Percentiles rank a stretch among this genome's conserved stretches.
Conservation (phyloP, 2,888 invertebrate genomes). For the Desoria tigrina region DNA sequence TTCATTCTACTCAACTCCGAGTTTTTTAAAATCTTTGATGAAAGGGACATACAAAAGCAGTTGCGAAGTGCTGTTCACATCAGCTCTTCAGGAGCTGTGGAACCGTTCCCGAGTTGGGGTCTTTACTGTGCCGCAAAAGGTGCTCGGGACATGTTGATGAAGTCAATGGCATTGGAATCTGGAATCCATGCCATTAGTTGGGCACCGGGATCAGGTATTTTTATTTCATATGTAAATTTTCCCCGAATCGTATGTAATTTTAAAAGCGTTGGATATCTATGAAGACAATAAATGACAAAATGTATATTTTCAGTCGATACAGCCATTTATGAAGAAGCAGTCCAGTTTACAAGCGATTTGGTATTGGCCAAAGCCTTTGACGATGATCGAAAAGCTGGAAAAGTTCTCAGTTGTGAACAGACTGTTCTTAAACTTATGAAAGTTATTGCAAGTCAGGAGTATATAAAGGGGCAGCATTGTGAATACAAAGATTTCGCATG, state of each 20-base stretch:
- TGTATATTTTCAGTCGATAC: no score
- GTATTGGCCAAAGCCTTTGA: slow-evolving; percentile 66
- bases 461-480: slow-evolving; percentile 77
- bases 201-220: slow-evolving; percentile 92
- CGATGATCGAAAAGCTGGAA: slow-evolving; percentile 65
- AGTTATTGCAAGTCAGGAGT: slow-evolving; percentile 70
- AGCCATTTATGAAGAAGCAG: slow-evolving; percentile 75
- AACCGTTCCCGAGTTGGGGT: slow-evolving; percentile 75
- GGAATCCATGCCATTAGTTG: slow-evolving; percentile 78
- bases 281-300: no score
- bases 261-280: no score
- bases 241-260: no score
- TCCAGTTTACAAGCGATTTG: slow-evolving; percentile 65
- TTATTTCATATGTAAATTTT: no score
- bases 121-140: slow-evolving; percentile 84
- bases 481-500: slow-evolving; percentile 72
- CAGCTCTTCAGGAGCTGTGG: slow-evolving; percentile 76
- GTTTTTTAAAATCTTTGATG: slow-evolving; percentile 67
- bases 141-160: slow-evolving; percentile 83
- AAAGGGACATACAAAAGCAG: slow-evolving; percentile 34
- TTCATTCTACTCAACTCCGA: slow-evolving; percentile 70
- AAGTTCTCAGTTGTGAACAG: slow-evolving; percentile 70
- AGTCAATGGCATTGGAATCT: slow-evolving; percentile 66
- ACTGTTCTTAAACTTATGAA: slow-evolving; percentile 73
- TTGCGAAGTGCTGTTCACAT: slow-evolving; percentile 64